These are phyloP conservation scores for Corythaixoides concolor DNA, from an alignment of 2,113 vertebrate genomes.

Conservation along the genomic window DNA sequence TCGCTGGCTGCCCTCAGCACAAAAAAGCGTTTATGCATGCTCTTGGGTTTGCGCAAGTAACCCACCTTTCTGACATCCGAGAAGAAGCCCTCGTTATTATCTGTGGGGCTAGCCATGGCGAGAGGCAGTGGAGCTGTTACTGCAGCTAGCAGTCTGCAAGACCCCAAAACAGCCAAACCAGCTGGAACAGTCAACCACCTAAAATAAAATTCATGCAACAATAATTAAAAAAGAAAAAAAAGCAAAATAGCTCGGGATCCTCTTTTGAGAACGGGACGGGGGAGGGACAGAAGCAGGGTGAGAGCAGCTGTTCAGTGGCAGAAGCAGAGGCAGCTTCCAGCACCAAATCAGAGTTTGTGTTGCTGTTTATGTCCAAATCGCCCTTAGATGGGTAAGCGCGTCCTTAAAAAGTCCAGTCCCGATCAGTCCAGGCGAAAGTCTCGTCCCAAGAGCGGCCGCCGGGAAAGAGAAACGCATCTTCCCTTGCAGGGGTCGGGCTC, in stretches of 20 bases:
- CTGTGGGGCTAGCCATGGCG: conserved; percentile 83
- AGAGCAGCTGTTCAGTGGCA: conserved; percentile 68
- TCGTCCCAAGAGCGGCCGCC: conserved; percentile 6
- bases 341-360: conserved; percentile 67
- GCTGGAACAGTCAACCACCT: neutral
- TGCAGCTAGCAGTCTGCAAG: neutral
- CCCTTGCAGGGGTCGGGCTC: neutral
- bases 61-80: conserved; percentile 92
- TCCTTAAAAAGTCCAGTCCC: conserved; percentile 51
- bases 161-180: neutral
- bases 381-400: conserved; percentile 34
- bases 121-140: neutral
- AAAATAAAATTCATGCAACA: conserved; percentile 55
- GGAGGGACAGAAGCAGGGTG: conserved; percentile 15
- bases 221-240: neutral
- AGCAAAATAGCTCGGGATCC: conserved; percentile 2
- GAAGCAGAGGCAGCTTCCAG: conserved; percentile 63
- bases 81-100: conserved; percentile 81
- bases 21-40: conserved; percentile 93
- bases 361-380: conserved; percentile 67
- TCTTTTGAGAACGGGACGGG: conserved; percentile 10
- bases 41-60: conserved; percentile 93
- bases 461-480: conserved; percentile 57
- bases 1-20: conserved; percentile 86
- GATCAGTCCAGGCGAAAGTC: conserved; percentile 32